A percentile compares a stretch with the other conserved stretches of the same genome.
Evolutionary conservation across 2,797 vertebrate genomes (phyloP).

Genomic region (Chloroceryle amazona): DNA sequence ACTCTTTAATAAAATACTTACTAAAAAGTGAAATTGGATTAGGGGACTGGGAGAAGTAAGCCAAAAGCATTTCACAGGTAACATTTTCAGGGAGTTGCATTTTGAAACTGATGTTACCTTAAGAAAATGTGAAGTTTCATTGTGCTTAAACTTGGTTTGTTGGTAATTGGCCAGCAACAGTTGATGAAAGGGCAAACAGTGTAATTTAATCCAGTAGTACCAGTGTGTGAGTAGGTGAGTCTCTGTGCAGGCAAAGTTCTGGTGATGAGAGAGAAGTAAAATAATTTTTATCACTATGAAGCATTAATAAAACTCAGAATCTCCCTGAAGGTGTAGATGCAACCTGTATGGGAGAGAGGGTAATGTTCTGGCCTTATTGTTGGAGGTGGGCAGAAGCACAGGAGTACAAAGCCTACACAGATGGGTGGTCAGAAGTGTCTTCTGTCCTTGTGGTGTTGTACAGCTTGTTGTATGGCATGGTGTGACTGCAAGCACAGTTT

Average conservation of each 20-base stretch:
- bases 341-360: not conserved
- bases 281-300: not conserved
- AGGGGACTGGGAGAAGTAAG: not conserved
- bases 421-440: accelerated
- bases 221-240: not conserved
- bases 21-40: not conserved
- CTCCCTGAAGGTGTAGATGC: not conserved
- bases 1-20: not conserved
- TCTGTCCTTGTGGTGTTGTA: accelerated
- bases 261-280: not conserved
- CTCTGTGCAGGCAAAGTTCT: not conserved
- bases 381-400: not conserved
- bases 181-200: not conserved
- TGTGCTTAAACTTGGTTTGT: not conserved
- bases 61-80: not conserved
- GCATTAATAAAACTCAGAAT: not conserved
- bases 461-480: too few relatives aligned
- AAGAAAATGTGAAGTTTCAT: not conserved
- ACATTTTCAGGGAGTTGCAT: not conserved
- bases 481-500: not conserved
- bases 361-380: not conserved
- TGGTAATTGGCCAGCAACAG: not conserved
- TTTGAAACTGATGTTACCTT: not conserved
- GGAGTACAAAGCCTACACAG: not conserved
- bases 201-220: not conserved